phyloP scores from a whole-genome alignment of 2,113 vertebrate genomes.

The Dolichotis patagonum region DNA sequence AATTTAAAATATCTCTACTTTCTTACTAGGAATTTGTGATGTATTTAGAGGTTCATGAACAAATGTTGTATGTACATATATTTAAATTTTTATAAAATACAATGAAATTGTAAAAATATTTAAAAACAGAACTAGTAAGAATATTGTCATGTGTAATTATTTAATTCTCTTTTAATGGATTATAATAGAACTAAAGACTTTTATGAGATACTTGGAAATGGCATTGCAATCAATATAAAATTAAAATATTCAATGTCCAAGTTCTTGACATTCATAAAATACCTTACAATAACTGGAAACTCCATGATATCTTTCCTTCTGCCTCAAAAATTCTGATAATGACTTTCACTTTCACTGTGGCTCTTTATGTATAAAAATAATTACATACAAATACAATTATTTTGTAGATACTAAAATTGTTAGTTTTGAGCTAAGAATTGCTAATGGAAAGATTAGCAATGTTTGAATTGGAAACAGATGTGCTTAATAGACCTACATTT shows the following conservation, averaged over 20 bases:
- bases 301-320: not conserved
- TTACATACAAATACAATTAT: not conserved
- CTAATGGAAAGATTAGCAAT: constrained; percentile 31
- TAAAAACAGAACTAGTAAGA: constrained; percentile 22
- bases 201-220: not conserved
- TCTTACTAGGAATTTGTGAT: not conserved
- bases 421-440: not conserved
- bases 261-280: not conserved
- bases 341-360: not conserved
- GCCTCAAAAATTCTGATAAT: not conserved
- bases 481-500: constrained; percentile 23
- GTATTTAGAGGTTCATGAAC: not conserved
- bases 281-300: not conserved
- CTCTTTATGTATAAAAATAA: not conserved
- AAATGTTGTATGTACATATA: not conserved
- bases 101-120: not conserved
- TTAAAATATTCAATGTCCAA: not conserved
- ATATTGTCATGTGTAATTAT: not conserved
- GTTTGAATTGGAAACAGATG: constrained; percentile 39
- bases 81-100: constrained; percentile 23
- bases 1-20: not conserved
- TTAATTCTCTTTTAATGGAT: not conserved
- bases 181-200: not conserved
- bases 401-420: constrained; percentile 22
- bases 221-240: not conserved